Base-by-base conservation (phyloP, 1,140 invertebrate species). In the Trachymyrmex cornetzi region DNA sequence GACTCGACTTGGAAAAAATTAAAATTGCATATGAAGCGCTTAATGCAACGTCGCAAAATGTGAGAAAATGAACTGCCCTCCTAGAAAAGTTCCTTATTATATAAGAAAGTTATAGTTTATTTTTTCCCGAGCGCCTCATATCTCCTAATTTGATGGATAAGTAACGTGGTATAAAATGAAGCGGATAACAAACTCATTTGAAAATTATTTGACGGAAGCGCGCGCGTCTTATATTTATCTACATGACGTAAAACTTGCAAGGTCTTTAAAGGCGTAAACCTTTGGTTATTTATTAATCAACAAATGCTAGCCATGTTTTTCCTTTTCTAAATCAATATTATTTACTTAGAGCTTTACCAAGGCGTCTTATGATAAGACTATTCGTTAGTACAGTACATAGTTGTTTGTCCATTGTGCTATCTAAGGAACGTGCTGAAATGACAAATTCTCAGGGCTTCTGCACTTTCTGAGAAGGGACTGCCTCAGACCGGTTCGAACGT, bases 361-460 rank as follows among this genome's bases (percentile, higher is more conserved):
- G n/a, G 30, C n/a, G 22, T 34, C 7, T 53, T 6, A 19, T 19
- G 63, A 67, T 24, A 69, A 69, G 34, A 44, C 66, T 24, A 61
- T 63, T 11, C 22, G 16, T 63, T 57, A 9, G 57, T 24, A n/a
- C 34, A 9, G 50, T 71, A 9, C 19, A 66, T 79, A 48, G 59
- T 16, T 57, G 66, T 72, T 72, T 71, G 16, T 27, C 9, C 48
- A 44, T 44, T 71, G 44, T 48, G 64, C 53, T 81, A 81, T 72
- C 79, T 55, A n/a, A 72, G 79, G 34, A 72, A 81, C 67, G 79
- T 71, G 79, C 50, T 71, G 79, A 81, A 81, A 44, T 66, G 79
- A 81, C 64, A 53, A 24, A 71, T 71, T 81, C 66, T 55, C 75
- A 61, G 74, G 77, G 44, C 48, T 71, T 44, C 66, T 38, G 66